Evolutionary conservation across 1,140 invertebrate species (phyloP), one percentile per base, ranked within the genome.

Genomic region (Pachypsylla venusta): DNA sequence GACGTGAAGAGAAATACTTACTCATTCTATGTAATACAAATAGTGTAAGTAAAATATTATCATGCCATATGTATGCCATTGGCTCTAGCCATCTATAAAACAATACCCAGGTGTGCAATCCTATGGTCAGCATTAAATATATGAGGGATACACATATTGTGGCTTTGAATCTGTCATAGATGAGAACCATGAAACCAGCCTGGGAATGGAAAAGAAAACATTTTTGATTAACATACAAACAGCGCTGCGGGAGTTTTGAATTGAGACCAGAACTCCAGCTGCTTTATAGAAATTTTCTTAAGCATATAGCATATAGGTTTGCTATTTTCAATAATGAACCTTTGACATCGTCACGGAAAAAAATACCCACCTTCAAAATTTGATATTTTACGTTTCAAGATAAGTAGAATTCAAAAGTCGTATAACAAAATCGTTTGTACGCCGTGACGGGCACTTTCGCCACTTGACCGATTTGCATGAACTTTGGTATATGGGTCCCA

Each of bases 101-200:
- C 14, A 64, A 25, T 13, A 57, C 48, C 42, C 58, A 62, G 5
- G 40, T 55, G 19, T 64, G 63, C 22, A 64, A 48, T 24, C 54
- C 56, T 13, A 64, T 53, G 4, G 63, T 64, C 25, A 64, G 53
- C 7, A 62, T 7, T 1, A 64, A 58, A 27, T 64, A 64, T 10
- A 30, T 48, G 19, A 64, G 22, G 1, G 57, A 58, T 20, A 59
- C 25, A 28, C 62, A 35, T 1, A 64, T 53, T 5, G 61, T 58
- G 13, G 55, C 54, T 26, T 55, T 40, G 56, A 64, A 64, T 53
- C 58, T 59, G 39, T 62, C 61, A 57, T 60, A 64, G 22, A 64
- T 27, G 26, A 64, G 10, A 16, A 58, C 57, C 12, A 64, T 53
- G 13, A 64, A 64, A 19, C 63, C 63, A 10, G 63, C 61, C 63